A percentile compares a stretch with the other conserved stretches of the same genome.
Conservation (phyloP, 2,888 invertebrate species). For the Hyles lineata region DNA sequence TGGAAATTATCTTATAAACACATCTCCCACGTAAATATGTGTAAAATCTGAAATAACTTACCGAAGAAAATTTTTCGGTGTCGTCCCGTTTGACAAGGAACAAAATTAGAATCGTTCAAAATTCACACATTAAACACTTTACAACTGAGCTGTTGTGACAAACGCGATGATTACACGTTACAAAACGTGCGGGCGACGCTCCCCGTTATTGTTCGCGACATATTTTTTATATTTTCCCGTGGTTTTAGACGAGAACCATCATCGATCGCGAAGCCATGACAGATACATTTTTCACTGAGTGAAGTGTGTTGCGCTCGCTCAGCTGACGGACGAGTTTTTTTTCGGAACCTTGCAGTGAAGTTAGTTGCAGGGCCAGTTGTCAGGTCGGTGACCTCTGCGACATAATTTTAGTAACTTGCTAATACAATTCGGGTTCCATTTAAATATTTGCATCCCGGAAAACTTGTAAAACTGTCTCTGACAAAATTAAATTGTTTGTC, state of each 20-base stretch:
- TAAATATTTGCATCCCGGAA: constrained; percentile 14
- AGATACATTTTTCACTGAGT: constrained; percentile 74
- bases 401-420: constrained; percentile 49
- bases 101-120: constrained; percentile 80
- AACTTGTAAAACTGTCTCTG: neutral
- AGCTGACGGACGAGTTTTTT: constrained; percentile 79
- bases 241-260: constrained; percentile 69
- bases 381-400: constrained; percentile 69
- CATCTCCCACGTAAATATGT: constrained; percentile 1
- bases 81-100: constrained; percentile 73
- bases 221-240: constrained; percentile 78
- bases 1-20: neutral
- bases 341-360: constrained; percentile 65
- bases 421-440: constrained; percentile 33
- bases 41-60: constrained; percentile 58
- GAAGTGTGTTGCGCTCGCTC: constrained; percentile 74
- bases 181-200: constrained; percentile 52
- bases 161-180: constrained; percentile 64
- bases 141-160: constrained; percentile 57
- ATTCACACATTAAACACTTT: constrained; percentile 76
- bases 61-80: constrained; percentile 70
- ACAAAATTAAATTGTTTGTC: neutral
- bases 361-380: constrained; percentile 48
- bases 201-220: constrained; percentile 65
- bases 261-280: constrained; percentile 83